These are phyloP conservation scores for Lasioglossum villosulum DNA, from an alignment of 2,888 invertebrate genomes.

Conservation along the genomic window DNA sequence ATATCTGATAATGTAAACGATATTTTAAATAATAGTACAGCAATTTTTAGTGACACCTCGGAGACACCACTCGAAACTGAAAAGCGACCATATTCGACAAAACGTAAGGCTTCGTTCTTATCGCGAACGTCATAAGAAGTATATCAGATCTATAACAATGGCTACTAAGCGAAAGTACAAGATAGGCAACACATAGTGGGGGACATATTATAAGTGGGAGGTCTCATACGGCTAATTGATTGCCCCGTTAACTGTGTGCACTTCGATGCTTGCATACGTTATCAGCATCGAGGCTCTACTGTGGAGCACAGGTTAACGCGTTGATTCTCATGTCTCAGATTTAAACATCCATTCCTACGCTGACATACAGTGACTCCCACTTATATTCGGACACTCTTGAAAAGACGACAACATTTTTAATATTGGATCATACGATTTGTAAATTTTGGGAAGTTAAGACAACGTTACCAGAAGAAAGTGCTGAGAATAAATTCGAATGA, in stretches of 20 bases:
- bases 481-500: no score
- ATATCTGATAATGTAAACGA: no score
- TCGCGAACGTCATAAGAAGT: not conserved
- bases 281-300: not conserved
- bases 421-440: no score
- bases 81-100: not conserved
- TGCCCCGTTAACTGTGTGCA: not conserved
- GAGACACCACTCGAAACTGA: no score
- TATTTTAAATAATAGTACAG: no score
- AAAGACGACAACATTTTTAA: no score
- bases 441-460: no score
- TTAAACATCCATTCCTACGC: not conserved
- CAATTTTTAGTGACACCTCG: no score
- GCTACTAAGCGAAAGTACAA: not conserved
- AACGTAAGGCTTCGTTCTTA: not conserved
- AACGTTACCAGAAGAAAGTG: no score
- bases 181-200: not conserved
- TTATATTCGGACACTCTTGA: no score
- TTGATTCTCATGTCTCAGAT: not conserved
- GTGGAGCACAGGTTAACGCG: not conserved
- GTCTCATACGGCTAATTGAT: not conserved
- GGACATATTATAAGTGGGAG: not conserved
- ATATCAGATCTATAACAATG: constrained; percentile 2
- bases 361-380: not conserved
- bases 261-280: not conserved